phyloP scores from a whole-genome alignment of 2,888 invertebrate species.

The Palloptera scutellata region DNA sequence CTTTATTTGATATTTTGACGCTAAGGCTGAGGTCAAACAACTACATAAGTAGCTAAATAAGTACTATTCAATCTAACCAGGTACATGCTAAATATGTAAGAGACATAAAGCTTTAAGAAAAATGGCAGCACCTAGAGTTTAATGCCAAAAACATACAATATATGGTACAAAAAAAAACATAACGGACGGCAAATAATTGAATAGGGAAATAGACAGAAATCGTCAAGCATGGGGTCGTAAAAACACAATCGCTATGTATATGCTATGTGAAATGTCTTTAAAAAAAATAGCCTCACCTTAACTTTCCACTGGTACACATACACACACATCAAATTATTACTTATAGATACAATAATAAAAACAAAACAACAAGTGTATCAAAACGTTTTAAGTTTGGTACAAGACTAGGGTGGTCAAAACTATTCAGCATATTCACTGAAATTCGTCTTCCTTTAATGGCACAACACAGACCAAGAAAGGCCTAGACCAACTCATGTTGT shows the following conservation, averaged over 20 bases:
- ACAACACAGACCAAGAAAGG: too few relatives aligned
- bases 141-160: not conserved
- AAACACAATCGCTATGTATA: too few relatives aligned
- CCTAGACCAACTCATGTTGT: too few relatives aligned
- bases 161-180: not conserved
- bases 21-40: conserved; percentile 31
- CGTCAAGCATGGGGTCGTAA: not conserved
- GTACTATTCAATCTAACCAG: not conserved
- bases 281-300: conserved; percentile 35
- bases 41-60: conserved; percentile 10
- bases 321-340: not conserved
- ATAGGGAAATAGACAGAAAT: not conserved
- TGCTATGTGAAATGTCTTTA: not conserved
- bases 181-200: not conserved
- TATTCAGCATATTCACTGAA: too few relatives aligned
- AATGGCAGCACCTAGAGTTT: not conserved
- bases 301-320: conserved; percentile 21
- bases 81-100: not conserved
- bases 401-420: too few relatives aligned
- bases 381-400: too few relatives aligned
- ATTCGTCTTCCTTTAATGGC: too few relatives aligned
- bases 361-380: not conserved
- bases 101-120: not conserved
- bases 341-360: not conserved
- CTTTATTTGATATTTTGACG: not conserved